Percentiles rank a stretch among this genome's conserved stretches.
phyloP scores from a whole-genome alignment of 2,888 invertebrate genomes.

The Nomada flava region DNA sequence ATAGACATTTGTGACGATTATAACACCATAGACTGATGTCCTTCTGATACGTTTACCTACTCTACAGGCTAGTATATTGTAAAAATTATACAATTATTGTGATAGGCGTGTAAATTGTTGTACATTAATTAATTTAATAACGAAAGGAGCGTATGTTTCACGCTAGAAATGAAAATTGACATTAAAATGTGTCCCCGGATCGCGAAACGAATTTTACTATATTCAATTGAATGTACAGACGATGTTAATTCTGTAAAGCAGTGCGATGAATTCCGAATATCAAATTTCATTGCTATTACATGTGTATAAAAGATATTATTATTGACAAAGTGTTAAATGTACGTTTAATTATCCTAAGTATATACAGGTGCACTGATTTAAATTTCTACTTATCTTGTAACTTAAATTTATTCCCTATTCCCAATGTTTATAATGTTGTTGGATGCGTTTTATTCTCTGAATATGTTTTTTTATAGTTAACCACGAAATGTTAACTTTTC shows the following conservation, averaged over 20 bases:
- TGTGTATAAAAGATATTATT: not conserved
- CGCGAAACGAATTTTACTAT: not conserved
- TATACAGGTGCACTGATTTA: slow-evolving; percentile 1
- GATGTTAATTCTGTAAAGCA: not conserved
- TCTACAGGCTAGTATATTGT: slow-evolving; percentile 11
- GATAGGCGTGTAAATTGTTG: slow-evolving; percentile 56
- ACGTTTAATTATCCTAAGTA: not conserved
- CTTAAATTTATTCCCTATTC: slow-evolving; percentile 14
- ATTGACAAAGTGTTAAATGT: not conserved
- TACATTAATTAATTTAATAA: slow-evolving; percentile 47
- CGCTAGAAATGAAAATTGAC: not conserved
- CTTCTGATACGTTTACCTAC: slow-evolving; percentile 11
- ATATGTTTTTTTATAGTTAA: slow-evolving; percentile 35
- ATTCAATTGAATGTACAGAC: not conserved
- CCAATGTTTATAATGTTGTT: slow-evolving; percentile 7
- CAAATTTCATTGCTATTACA: not conserved
- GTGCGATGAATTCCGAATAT: not conserved
- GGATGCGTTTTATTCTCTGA: slow-evolving; percentile 36
- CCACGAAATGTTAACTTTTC: slow-evolving; percentile 39
- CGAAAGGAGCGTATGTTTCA: not conserved
- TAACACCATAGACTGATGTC: slow-evolving; percentile 49
- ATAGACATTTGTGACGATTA: slow-evolving; percentile 73
- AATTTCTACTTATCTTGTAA: slow-evolving; percentile 21
- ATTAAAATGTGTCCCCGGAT: not conserved
- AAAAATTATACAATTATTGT: slow-evolving; percentile 26